Conservation (phyloP, 2,113 vertebrate species). For the Prunella fulvescens region DNA sequence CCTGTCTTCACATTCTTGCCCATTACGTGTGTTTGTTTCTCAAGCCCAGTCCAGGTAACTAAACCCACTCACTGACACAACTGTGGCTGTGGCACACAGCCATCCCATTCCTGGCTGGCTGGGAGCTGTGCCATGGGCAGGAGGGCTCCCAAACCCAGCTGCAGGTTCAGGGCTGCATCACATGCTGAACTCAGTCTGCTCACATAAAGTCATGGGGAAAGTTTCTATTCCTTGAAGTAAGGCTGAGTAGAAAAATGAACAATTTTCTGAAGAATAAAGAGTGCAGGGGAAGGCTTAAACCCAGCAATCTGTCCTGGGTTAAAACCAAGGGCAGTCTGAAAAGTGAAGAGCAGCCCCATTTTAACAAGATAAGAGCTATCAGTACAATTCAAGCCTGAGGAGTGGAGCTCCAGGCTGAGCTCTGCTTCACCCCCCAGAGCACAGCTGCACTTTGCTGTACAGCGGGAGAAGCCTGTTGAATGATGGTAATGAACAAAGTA, state of each 20-base stretch:
- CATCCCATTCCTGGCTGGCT: not conserved
- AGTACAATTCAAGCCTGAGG: not conserved
- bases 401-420: not conserved
- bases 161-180: not conserved
- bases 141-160: not conserved
- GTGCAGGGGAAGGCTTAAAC: not conserved
- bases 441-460: not conserved
- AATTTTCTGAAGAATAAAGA: not conserved
- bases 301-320: not conserved
- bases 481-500: not conserved
- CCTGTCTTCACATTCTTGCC: not conserved
- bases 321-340: not conserved
- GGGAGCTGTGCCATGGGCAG: not conserved
- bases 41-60: not conserved
- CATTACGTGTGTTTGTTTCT: not conserved
- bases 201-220: not conserved
- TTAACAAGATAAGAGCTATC: not conserved
- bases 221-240: not conserved
- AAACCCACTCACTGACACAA: not conserved
- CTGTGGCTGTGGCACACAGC: not conserved
- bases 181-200: not conserved
- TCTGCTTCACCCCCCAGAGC: not conserved
- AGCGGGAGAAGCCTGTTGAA: rapidly evolving
- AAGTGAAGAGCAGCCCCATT: not conserved
- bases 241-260: not conserved